phyloP scores from a whole-genome alignment of 2,797 vertebrate genomes.

The Echiichthys vipera region DNA sequence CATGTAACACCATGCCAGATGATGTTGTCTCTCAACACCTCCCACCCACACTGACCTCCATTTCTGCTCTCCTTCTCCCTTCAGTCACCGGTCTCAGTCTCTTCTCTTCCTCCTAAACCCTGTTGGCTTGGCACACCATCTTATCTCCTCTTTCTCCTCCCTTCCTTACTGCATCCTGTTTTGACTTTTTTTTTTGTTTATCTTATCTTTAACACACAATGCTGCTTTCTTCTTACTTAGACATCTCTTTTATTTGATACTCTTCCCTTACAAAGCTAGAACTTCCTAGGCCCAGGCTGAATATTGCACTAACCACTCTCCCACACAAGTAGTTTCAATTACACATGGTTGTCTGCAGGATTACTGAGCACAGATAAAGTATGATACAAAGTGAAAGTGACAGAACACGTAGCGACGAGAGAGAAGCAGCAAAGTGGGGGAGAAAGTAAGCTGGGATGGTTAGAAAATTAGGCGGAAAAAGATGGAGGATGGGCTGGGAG shows the following conservation, averaged over 20 bases:
- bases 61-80: constrained; percentile 23
- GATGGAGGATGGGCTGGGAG: not conserved
- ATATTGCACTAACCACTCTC: constrained; percentile 35
- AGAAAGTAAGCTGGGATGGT: not conserved
- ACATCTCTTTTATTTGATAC: constrained; percentile 38
- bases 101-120: constrained; percentile 38
- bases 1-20: constrained; percentile 17
- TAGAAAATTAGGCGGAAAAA: constrained; percentile 10
- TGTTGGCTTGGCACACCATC: constrained; percentile 48
- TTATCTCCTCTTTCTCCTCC: constrained; percentile 17
- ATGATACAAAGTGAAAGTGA: constrained; percentile 42
- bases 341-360: constrained; percentile 55
- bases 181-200: constrained; percentile 1
- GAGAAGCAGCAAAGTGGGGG: not conserved
- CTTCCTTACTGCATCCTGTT: not conserved
- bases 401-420: constrained; percentile 9
- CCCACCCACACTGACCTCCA: constrained; percentile 40
- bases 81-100: constrained; percentile 19
- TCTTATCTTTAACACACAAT: constrained; percentile 3
- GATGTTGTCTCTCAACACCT: constrained; percentile 38
- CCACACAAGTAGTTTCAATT: constrained; percentile 60
- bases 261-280: constrained; percentile 21
- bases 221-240: constrained; percentile 9
- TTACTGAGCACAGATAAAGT: constrained; percentile 36
- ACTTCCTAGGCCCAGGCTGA: constrained; percentile 22